Evolutionary conservation across 2,113 vertebrate species (phyloP), one percentile per base, ranked within the genome.

Genomic region (Bothrops jararaca): DNA sequence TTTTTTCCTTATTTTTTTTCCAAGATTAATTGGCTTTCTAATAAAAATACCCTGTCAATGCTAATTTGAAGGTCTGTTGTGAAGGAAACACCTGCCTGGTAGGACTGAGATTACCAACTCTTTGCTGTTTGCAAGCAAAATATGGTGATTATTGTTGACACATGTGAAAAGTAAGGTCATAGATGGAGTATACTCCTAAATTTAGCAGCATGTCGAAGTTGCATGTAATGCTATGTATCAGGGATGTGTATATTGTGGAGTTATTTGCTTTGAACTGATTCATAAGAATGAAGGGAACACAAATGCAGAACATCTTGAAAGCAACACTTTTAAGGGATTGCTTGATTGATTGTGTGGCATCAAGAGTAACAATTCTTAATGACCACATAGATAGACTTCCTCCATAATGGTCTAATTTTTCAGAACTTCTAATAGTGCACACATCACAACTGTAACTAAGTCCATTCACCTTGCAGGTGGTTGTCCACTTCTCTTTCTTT

Each of bases 71-170:
- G 53, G 64, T 60, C 29, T 92, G 85, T 60, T 86, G 42, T 92
- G 92, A 93, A 90, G 80, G 92, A 93, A 92, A 90, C 88, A 93
- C 92, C 74, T 93, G 53, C 89, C 54, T 93, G 86, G 42, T 85
- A 86, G n/a, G 3, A 20, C 42, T 93, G 53, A 85, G 92, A 90
- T 86, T 53, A 85, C 29, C 23, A 85, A 60, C 74, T 60, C 22
- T 89, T 89, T 85, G n/a, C 22, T 20, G 20, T 88, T 88, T 88
- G 91, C 50, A 34, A 88, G 91, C 23, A 92, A 69, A 92, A 54
- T 58, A 88, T 92, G 50, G n/a, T 92, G 87, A 92, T 90, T 85
- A 86, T 52, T 89, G 88, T 90, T 92, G 92, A 90, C 53, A 60
- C 69, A 60, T 90, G 29, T 39, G 54, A 89, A 92, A 92, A 34